Evolutionary conservation across 2,797 vertebrate species (phyloP), one percentile per base, ranked within the genome.

Genomic region (Forpus xanthops): DNA sequence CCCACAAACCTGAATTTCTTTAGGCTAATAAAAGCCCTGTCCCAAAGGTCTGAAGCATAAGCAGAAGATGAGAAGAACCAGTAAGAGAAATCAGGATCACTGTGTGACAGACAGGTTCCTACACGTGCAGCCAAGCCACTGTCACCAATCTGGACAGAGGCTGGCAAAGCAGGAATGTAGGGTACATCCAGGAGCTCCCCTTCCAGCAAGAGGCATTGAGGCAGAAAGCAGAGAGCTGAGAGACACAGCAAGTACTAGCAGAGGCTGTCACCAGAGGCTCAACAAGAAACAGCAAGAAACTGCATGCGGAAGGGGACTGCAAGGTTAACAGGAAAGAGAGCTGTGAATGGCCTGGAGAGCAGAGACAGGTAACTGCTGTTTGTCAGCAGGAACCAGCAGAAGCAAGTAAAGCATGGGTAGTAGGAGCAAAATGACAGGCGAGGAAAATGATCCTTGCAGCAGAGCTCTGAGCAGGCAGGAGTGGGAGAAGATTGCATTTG

Each of bases 401-500:
- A 79, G 88, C 80, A 73, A 78, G 93, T 68, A 95, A 96, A 96
- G 91, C 88, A 94, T 30, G 66, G 95, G 92, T 87, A 94, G 95
- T 86, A 94, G 4, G 0, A 81, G 93, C 81, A 39, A 92, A 86
- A 89, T 86, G 94, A 96, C 95, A 96, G 94, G 94, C 12, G 1
- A 84, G 85, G 94, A 96, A 94, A 95, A 95, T 24, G 89, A 95
- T 94, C 88, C 92, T 93, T 44, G 74, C 85, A 87, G 94, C 90
- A 87, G 64, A 90, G 90, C 92, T 85, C 91, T 41, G 90, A 94
- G 60, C 76, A 93, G 86, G 91, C 93, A 95, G 85, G 88, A 94
- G 82, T 84, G 76, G 93, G 83, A 89, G 94, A 96, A 96, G 95
- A 95, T 86, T 94, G 91, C 87, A 94, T 94, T 96, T 96, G 87